Base-by-base conservation (phyloP, 2,888 invertebrate species). In the Drosophila mimica region DNA sequence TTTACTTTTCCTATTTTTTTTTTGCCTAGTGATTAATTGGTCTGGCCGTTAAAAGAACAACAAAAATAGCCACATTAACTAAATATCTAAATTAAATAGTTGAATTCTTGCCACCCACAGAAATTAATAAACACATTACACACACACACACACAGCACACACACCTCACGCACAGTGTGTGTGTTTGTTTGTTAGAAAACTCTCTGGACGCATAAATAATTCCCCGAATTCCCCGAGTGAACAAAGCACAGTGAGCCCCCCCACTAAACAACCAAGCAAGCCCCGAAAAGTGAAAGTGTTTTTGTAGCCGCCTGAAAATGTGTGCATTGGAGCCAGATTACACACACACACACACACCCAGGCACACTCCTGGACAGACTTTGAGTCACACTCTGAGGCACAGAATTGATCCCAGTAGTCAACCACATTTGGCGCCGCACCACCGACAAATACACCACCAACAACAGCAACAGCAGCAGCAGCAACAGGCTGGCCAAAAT, bases 111-210 rank as follows among this genome's bases (percentile, higher is more conserved):
- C 65, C n/a, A 63, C 70, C 75, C 70, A 79, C 70, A 83, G 83
- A 76, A 83, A 90, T 82, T 90, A 90, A 90, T 90, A 90, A 88
- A 85, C 79, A 85, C 88, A 81, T 88, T 15, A 4, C 11, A 20
- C 40, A 20, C 76, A 74, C 69, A 11, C 51, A 20, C 20, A 46
- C 43, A 20, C n/a, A 6, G 25, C 43, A 43, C 25, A 25, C 15
- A 46, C 43, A 46, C 20, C 20, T 7, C 1, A 46, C 25, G 4
- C 79, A 71, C 36, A 36, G 7, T n/a, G n/a, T 53, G 15, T 53
- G 53, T 53, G 33, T 20, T 15, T 70, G 74, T 61, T 67, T 60
- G 68, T 69, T 62, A 28, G 25, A n/a, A 17, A 30, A 33, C 54
- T 52, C 57, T 61, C 15, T 49, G 57, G 53, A 54, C 49, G 63